These are phyloP conservation scores for Cyanistes caeruleus DNA, from an alignment of 2,113 vertebrate genomes.

Conservation along the genomic window DNA sequence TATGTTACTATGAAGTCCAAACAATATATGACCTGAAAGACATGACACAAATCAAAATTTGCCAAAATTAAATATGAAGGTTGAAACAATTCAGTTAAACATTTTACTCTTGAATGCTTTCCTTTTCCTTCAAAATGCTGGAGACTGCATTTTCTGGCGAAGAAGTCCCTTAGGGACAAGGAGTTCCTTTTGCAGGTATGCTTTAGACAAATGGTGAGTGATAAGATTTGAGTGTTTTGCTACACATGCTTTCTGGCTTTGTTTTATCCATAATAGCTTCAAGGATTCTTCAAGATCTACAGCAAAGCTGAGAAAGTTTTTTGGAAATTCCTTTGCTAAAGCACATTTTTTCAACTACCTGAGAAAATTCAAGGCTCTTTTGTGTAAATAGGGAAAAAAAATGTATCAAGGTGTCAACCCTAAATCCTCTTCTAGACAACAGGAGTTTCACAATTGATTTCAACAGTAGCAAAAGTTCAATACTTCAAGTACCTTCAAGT, in stretches of 20 bases:
- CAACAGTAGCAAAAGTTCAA: neutral
- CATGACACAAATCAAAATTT: neutral
- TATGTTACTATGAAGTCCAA: neutral
- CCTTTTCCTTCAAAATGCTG: neutral
- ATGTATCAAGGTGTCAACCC: neutral
- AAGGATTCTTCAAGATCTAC: neutral
- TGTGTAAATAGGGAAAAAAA: neutral
- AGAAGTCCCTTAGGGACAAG: neutral
- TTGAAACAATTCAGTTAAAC: neutral
- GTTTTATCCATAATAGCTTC: neutral
- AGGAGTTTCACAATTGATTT: neutral
- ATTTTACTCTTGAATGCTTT: neutral
- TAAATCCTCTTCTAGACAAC: neutral
- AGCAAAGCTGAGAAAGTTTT: neutral
- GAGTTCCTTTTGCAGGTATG: neutral
- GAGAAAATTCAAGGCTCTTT: neutral
- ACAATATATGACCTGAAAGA: neutral
- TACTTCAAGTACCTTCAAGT: too few relatives aligned
- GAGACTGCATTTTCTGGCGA: neutral
- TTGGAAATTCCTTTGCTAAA: neutral
- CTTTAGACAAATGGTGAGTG: neutral
- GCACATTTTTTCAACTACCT: neutral
- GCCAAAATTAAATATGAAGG: neutral
- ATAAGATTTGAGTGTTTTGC: neutral
- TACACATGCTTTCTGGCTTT: neutral